Evolutionary conservation across 2,797 vertebrate species (phyloP), one percentile per base, ranked within the genome.

Genomic region (Euphonia xanthogaster): DNA sequence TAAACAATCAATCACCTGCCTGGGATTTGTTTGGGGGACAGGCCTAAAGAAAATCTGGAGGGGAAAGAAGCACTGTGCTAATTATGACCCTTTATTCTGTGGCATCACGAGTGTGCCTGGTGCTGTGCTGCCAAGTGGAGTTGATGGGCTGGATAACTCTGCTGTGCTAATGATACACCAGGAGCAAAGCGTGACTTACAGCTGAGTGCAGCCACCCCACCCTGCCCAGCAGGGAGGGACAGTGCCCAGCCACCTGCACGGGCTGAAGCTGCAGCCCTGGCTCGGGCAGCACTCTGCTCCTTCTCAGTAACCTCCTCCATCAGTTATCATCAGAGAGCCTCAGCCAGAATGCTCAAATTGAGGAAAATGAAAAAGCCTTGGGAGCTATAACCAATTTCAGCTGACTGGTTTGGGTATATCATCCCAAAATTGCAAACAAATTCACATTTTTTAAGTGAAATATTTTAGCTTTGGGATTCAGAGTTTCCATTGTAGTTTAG

Each of bases 1-100:
- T 80, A 71, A 89, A 50, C 66, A 90, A 73, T 60, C 62, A 73
- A 76, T 94, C 84, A 93, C 87, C 90, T 93, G 79, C 55, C 48
- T 28, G 48, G 73, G 82, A 54, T 73, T 73, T 22, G 9, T 39
- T 75, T 1, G n/a, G 76, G 90, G 93, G 76, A 75, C 40, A 30
- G 70, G 35, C 40, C 66, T 47, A 5, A 66, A 57, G 76, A 45
- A 79, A 80, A 50, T 24, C 17, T n/a, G 17, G 31, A 78, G n/a
- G 62, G 58, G 65, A 14, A 78, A 62, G 79, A 53, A 27, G 24
- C 15, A 0, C 24, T 39, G 47, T 8, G 48, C 28, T 45, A 35
- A 37, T 39, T 4, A 8, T 42, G 79, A 14, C 14, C 8, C 44
- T 67, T 74, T 10, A 8, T 33, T 45, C 87, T 33, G 54, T 39